Evolutionary conservation across 2,113 vertebrate genomes (phyloP).

Genomic region (Mesembrinibis cayennensis): DNA sequence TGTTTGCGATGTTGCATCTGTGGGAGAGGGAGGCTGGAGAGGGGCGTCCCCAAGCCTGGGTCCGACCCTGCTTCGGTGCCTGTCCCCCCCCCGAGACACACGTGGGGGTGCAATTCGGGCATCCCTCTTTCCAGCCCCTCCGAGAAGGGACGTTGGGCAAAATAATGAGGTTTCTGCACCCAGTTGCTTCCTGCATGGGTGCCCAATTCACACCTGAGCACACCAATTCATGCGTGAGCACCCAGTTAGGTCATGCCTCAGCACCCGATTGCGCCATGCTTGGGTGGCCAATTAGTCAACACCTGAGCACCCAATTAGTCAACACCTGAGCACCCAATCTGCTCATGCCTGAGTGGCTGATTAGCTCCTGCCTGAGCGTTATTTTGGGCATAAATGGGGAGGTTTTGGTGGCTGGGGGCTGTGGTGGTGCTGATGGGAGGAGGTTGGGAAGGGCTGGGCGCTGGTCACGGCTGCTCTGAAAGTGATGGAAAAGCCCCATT

Average conservation of each 20-base stretch:
- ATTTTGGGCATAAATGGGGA: not conserved
- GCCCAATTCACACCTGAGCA: not conserved
- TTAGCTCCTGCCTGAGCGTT: not conserved
- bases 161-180: not conserved
- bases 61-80: not conserved
- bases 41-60: not conserved
- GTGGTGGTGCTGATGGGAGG: not conserved
- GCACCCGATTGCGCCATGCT: not conserved
- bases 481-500: not conserved
- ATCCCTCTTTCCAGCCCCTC: not conserved
- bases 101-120: not conserved
- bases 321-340: not conserved
- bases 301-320: not conserved
- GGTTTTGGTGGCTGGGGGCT: not conserved
- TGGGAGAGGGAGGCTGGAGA: not conserved
- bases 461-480: not conserved
- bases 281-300: not conserved
- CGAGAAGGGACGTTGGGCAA: not conserved
- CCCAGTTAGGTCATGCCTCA: not conserved
- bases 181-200: not conserved
- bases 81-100: fast-evolving
- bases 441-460: not conserved
- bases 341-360: not conserved
- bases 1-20: not conserved
- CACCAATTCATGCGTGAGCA: not conserved